Evolutionary conservation across 2,888 invertebrate species (phyloP), one percentile per base, ranked within the genome.

Genomic region (Heliconius erato): DNA sequence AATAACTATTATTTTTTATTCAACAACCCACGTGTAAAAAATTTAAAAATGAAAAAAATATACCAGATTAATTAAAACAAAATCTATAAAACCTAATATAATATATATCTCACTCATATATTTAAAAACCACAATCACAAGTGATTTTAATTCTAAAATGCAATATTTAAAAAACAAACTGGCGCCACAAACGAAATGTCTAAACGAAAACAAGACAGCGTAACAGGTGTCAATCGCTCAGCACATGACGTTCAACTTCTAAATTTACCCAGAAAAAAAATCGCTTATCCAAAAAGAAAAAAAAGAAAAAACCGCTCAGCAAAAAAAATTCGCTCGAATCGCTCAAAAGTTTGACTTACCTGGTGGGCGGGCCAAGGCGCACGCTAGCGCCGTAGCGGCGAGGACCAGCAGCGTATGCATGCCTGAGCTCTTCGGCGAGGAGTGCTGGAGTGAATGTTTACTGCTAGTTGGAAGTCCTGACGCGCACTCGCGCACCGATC

Each of bases 401-500:
- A 92, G 81, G 19, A 84, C 83, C 84, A 93, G 83, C 80, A 89
- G 87, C 89, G 91, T 89, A 85, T 92, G 90, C 94, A 94, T 94
- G 88, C 88, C 89, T 74, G 74, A 78, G 84, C 82, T 84, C 86
- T 85, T 84, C 84, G 83, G 81, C 71, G 87, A 87, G 84, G 87
- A 85, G 87, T 88, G 89, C 87, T 88, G 85, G 87, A 85, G 87
- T 88, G 89, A 63, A 88, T 93, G 92, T 92, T 92, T 92, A 93
- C 92, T 89, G 85, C 82, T 84, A 84, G 85, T 79, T 84, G 80
- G 85, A 82, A 84, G 84, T 86, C 87, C 88, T 84, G 88, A 91
- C 92, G 93, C 94, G 92, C 90, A 91, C 89, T 86, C 87, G 90
- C 89, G 94, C 94, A 92, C 89, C 93, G 94, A 95, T 95, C 95